Evolutionary conservation across 2,888 invertebrate species (phyloP).

Genomic region (Rhyacophila evoluta): DNA sequence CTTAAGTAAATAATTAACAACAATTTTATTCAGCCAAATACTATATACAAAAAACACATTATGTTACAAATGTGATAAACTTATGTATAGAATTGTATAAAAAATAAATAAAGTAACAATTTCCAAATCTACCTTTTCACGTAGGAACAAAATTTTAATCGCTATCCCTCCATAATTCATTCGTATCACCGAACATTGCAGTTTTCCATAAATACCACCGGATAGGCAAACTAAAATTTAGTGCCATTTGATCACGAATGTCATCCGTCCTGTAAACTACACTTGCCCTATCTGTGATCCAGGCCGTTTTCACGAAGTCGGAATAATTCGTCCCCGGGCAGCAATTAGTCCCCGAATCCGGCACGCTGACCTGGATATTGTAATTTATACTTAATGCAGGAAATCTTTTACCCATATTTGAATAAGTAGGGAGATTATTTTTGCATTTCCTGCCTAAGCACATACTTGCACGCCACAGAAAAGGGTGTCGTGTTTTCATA

Average conservation of each 20-base stretch:
- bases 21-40: too few relatives aligned
- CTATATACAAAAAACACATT: too few relatives aligned
- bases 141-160: too few relatives aligned
- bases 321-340: constrained; percentile 4
- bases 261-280: background rate
- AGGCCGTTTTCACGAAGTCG: background rate
- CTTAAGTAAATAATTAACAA: too few relatives aligned
- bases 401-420: background rate
- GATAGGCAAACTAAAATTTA: background rate
- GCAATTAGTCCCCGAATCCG: background rate
- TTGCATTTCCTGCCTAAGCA: background rate
- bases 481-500: too few relatives aligned
- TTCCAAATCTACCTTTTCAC: too few relatives aligned
- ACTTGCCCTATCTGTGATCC: background rate
- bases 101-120: too few relatives aligned
- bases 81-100: too few relatives aligned
- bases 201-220: background rate
- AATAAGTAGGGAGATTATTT: background rate
- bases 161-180: background rate
- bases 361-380: background rate
- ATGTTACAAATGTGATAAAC: too few relatives aligned
- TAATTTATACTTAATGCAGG: background rate
- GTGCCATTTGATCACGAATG: background rate
- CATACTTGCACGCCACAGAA: too few relatives aligned
- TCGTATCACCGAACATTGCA: background rate